A percentile compares a stretch with the other conserved stretches of the same genome.
These are phyloP conservation scores for Poecile atricapillus DNA, from an alignment of 2,113 vertebrate genomes.

Conservation along the genomic window DNA sequence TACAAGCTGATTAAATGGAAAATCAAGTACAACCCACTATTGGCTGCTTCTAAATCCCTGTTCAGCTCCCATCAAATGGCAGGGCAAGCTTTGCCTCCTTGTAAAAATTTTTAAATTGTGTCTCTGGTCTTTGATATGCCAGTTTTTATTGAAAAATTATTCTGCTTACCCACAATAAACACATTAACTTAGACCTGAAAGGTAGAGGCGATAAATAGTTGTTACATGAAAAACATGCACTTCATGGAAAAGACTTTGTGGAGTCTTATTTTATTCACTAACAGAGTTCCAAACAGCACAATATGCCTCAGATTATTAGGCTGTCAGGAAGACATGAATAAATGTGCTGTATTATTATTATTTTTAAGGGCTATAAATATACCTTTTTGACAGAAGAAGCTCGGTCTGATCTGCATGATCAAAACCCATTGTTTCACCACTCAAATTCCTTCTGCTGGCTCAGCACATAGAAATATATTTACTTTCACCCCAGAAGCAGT, in stretches of 20 bases:
- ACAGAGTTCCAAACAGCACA: neutral
- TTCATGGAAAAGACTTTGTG: neutral
- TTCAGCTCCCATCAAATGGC: neutral
- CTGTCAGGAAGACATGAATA: neutral
- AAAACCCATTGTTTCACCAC: neutral
- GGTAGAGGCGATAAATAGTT: neutral
- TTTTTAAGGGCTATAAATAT: neutral
- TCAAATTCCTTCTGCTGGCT: neutral
- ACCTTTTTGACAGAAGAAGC: neutral
- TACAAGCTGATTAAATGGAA: neutral
- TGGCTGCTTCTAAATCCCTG: neutral
- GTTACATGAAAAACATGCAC: neutral
- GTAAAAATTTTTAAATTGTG: neutral
- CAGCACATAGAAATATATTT: neutral
- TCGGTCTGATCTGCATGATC: neutral
- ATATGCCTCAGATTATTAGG: neutral
- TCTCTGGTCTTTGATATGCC: neutral
- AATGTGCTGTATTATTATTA: neutral
- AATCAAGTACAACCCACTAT: neutral
- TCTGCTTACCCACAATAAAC: neutral
- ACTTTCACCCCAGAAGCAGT: neutral
- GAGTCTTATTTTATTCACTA: neutral
- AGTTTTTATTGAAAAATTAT: neutral
- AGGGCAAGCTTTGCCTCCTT: neutral
- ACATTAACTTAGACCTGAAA: neutral